Base-by-base conservation (phyloP, 1,140 invertebrate species). In the Drosophila malerkotliana region DNA sequence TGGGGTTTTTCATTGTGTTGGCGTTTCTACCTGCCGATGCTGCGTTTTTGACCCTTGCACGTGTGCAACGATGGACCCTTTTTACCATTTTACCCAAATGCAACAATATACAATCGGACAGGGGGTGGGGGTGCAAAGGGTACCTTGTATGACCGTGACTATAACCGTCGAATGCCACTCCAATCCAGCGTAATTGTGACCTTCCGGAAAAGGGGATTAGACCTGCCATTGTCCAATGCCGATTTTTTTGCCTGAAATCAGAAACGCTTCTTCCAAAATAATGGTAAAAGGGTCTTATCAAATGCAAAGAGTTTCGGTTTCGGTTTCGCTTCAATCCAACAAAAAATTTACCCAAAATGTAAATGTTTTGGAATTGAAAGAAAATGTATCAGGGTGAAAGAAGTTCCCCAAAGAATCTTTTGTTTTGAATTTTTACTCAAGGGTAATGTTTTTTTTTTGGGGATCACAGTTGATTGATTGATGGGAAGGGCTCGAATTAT, bases 161-260 rank as follows among this genome's bases (percentile, higher is more conserved):
- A n/a, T 53, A 24, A 9, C 28, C 66, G 26, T 14, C 66, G 51
- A 69, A 69, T 57, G 62, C 66, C 78, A 72, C 76, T 71, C 79
- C 75, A 85, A 85, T 85, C 68, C 66, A 59, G 56, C 69, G 82
- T 75, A 87, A 87, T 85, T 73, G 63, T 87, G 69, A 67, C 74
- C 73, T 75, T 81, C 82, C 82, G 82, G 82, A 85, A 85, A 75
- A 79, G 66, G 73, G 81, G 78, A 87, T 81, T 85, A 87, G 77
- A 77, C 5, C 53, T 49, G 28, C 60, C 41, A 67, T 77, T 58
- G 74, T 64, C 56, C 75, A 62, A 44, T 32, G 12, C 24, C 21
- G 58, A 48, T 58, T 73, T 49, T 56, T 73, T 47, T 24, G 26
- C 53, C 66, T 59, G 69, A 61, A 72, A 72, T 72, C 69, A 61